A percentile compares a stretch with the other conserved stretches of the same genome.
phyloP scores from a whole-genome alignment of 53 echinoderm and acorn worm species.

The Mesocentrotus franciscanus region DNA sequence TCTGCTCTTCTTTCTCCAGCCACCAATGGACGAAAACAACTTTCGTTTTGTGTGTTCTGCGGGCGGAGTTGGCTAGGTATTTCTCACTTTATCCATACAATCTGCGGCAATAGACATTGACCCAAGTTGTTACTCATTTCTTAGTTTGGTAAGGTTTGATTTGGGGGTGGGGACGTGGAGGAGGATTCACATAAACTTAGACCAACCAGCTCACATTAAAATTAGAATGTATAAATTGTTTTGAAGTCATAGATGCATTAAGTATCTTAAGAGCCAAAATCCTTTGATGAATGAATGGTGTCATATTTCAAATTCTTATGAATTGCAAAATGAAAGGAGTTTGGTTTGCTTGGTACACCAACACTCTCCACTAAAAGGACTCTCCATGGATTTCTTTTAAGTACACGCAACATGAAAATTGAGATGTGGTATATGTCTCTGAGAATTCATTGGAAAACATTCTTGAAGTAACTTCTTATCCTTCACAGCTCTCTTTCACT shows the following conservation, averaged over 20 bases:
- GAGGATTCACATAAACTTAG: background rate
- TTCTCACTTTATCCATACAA: constrained; percentile 67
- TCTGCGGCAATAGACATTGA: constrained; percentile 70
- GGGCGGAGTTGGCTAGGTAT: constrained; percentile 62
- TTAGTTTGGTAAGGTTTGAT: background rate
- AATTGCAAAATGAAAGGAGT: background rate
- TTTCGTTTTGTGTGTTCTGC: constrained; percentile 44
- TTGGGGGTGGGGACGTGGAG: background rate
- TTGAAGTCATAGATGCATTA: background rate
- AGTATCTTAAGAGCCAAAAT: background rate
- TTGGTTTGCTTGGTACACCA: background rate
- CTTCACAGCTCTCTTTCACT: background rate
- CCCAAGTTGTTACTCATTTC: constrained; percentile 61
- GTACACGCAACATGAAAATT: background rate
- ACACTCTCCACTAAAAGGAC: background rate
- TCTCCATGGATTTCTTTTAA: background rate
- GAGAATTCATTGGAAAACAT: background rate
- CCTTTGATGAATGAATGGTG: background rate
- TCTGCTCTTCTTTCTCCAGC: constrained; percentile 19
- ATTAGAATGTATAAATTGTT: background rate
- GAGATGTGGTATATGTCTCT: background rate
- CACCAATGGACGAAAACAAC: constrained; percentile 56
- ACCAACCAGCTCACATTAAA: background rate
- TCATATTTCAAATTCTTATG: background rate
- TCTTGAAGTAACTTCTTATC: background rate